Conservation (phyloP, 1,140 invertebrate genomes). For the Trichonephila inaurata region DNA sequence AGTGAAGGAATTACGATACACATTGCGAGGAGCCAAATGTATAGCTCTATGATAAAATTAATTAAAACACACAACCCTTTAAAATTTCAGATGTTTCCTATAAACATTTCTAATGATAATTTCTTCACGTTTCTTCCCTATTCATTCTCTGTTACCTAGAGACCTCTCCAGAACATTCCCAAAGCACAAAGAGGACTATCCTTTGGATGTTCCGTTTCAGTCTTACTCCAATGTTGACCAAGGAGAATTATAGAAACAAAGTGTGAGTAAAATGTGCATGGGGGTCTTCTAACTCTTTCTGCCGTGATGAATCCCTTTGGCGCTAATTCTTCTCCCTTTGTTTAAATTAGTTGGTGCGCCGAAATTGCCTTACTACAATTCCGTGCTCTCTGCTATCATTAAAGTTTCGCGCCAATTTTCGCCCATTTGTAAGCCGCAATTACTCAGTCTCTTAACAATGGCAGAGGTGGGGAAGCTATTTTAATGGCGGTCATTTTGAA, state of each 20-base stretch:
- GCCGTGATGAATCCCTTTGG: conserved; percentile 17
- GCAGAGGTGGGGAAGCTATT: not conserved
- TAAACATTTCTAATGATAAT: too few species aligned
- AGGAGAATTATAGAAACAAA: not conserved
- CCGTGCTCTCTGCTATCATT: conserved; percentile 17
- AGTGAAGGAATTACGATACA: too few species aligned
- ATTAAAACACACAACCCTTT: too few species aligned
- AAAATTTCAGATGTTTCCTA: too few species aligned
- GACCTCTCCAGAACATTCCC: not conserved
- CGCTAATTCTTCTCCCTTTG: conserved; percentile 26
- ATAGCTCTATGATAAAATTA: too few species aligned
- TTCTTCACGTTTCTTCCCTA: not conserved
- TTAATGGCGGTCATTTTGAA: conserved; percentile 25
- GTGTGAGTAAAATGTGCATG: not conserved
- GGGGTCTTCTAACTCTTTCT: not conserved
- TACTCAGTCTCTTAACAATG: conserved; percentile 25
- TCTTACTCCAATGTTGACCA: not conserved
- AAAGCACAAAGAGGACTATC: not conserved
- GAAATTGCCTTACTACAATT: conserved; percentile 23
- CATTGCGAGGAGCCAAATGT: too few species aligned
- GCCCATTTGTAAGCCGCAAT: conserved; percentile 18
- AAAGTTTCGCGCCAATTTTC: conserved; percentile 30
- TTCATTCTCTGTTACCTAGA: not conserved
- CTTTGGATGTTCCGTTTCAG: not conserved
- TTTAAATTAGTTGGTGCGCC: conserved; percentile 3